Conservation (phyloP, 1,140 invertebrate genomes). For the Polypedilum vanderplanki region DNA sequence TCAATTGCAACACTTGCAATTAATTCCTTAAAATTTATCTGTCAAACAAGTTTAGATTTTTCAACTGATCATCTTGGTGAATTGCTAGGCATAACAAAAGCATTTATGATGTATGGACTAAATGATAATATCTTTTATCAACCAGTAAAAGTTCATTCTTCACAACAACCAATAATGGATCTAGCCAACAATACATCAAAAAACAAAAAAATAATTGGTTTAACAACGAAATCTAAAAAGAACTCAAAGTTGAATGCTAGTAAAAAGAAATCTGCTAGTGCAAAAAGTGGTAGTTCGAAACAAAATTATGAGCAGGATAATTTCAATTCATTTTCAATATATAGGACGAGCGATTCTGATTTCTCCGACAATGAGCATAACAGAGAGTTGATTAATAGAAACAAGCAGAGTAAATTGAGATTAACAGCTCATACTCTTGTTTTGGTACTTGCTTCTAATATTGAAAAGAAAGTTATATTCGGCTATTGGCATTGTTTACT, state of each 20-base stretch:
- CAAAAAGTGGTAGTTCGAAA: slow-evolving; percentile 35
- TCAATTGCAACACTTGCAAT: background rate
- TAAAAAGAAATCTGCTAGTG: slow-evolving; percentile 34
- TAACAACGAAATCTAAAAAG: slow-evolving; percentile 41
- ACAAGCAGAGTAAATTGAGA: slow-evolving; percentile 45
- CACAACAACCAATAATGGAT: slow-evolving; percentile 50
- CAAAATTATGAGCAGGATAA: slow-evolving; percentile 35
- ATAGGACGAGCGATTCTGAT: slow-evolving; percentile 50
- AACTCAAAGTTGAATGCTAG: slow-evolving; percentile 36
- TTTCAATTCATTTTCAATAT: slow-evolving; percentile 30
- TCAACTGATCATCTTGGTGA: slow-evolving; percentile 42
- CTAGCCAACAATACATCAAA: slow-evolving; percentile 40
- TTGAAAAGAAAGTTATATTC: slow-evolving; percentile 54
- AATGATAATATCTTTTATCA: slow-evolving; percentile 38
- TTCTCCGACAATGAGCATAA: slow-evolving; percentile 46
- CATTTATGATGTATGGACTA: slow-evolving; percentile 47
- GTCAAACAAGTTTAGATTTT: slow-evolving; percentile 32
- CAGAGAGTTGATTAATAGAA: slow-evolving; percentile 36
- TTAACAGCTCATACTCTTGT: slow-evolving; percentile 48
- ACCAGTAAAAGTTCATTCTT: slow-evolving; percentile 45
- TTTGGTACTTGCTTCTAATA: slow-evolving; percentile 44
- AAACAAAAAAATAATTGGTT: slow-evolving; percentile 42
- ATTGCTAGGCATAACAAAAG: slow-evolving; percentile 48
- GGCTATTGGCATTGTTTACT: slow-evolving; percentile 64
- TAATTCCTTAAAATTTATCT: slow-evolving; percentile 18